Conservation (phyloP, 2,113 vertebrate genomes). For the Neoarius graeffei region DNA sequence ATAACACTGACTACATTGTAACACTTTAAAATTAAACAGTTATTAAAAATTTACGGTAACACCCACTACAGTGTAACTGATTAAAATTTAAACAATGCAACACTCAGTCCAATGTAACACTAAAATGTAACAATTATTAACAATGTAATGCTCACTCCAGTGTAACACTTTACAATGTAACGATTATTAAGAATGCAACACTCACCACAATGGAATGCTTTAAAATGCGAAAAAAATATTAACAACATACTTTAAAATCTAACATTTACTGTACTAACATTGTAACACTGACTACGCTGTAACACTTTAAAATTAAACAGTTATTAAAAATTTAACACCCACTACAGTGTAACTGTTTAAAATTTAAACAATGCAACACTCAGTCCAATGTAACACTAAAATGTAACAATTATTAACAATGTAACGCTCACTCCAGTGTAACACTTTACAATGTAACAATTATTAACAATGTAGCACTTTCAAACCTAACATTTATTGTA, state of each 20-base stretch:
- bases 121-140: neutral
- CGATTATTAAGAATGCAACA: neutral
- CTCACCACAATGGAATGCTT: too few species aligned
- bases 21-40: neutral
- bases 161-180: too few species aligned
- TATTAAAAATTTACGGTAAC: neutral
- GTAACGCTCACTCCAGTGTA: too few species aligned
- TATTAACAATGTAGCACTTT: neutral
- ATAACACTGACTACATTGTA: neutral
- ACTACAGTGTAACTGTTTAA: neutral
- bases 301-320: neutral
- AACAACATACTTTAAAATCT: neutral
- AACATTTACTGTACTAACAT: neutral
- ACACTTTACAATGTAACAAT: too few species aligned
- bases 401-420: neutral
- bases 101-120: neutral
- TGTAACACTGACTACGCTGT: neutral
- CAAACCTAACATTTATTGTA: too few species aligned
- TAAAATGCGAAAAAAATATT: too few species aligned
- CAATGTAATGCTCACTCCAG: too few species aligned
- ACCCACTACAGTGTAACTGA: neutral
- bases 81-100: neutral
- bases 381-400: neutral
- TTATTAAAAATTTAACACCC: neutral
- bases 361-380: neutral